Conservation (phyloP, 2,797 vertebrate genomes). For the Poecile montanus region DNA sequence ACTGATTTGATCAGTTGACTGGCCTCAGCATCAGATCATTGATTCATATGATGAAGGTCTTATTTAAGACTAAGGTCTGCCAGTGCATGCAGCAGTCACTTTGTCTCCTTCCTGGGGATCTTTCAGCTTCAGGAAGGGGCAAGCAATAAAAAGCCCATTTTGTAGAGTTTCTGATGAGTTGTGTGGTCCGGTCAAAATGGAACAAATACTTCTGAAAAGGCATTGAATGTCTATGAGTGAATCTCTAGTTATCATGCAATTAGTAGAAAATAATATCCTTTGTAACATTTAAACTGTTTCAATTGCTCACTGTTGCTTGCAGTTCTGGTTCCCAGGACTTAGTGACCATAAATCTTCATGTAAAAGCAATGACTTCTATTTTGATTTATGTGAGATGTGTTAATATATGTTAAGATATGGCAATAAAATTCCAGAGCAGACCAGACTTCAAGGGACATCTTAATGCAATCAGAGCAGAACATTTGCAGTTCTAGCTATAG, state of each 20-base stretch:
- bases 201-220: constrained; percentile 4
- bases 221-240: not conserved
- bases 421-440: not conserved
- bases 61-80: not conserved
- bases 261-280: constrained; percentile 15
- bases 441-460: not conserved
- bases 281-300: not conserved
- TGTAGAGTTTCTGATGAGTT: not conserved
- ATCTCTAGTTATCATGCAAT: constrained; percentile 32
- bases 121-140: not conserved
- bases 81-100: not conserved
- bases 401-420: not conserved
- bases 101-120: not conserved
- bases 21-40: not conserved
- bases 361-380: not conserved
- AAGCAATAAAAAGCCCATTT: not conserved
- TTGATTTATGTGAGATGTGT: not conserved
- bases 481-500: not conserved
- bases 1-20: not conserved
- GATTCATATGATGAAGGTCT: not conserved
- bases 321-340: constrained; percentile 9
- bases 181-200: not conserved
- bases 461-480: not conserved
- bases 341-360: not conserved
- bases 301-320: constrained; percentile 9